Conservation (phyloP, 2,113 vertebrate species). For the Hydrolagus affinis region DNA sequence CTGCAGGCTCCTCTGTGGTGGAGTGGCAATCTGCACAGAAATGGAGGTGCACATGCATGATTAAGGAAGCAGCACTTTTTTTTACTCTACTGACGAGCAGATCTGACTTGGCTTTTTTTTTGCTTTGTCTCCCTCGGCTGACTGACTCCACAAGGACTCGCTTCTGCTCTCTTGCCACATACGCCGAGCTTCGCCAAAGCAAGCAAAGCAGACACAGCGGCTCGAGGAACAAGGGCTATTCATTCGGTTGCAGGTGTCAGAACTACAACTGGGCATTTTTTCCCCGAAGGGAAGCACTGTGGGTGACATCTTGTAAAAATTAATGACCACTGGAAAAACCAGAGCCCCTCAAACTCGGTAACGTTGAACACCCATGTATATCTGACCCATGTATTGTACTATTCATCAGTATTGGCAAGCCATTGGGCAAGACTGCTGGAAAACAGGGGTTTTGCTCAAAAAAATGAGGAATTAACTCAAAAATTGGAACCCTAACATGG, state of each 20-base stretch:
- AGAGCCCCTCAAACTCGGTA: background rate
- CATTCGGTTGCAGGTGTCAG: background rate
- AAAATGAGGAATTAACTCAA: no score
- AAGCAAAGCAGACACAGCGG: conserved; percentile 17
- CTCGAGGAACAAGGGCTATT: conserved; percentile 14
- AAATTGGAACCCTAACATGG: no score
- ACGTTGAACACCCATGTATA: background rate
- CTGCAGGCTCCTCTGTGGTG: conserved; percentile 71
- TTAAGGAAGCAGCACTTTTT: conserved; percentile 64
- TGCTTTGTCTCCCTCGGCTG: background rate
- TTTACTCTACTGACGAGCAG: conserved; percentile 23
- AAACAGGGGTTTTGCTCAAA: no score
- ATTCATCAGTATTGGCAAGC: background rate
- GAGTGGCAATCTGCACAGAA: conserved; percentile 88
- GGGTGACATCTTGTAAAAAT: background rate
- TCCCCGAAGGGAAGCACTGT: background rate
- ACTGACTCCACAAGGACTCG: background rate
- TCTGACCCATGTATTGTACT: background rate
- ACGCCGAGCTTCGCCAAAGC: conserved; percentile 19
- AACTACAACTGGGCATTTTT: conserved; percentile 26
- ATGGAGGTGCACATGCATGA: conserved; percentile 80
- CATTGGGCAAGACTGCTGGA: no score
- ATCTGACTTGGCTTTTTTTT: conserved; percentile 22
- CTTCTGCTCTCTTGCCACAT: no score
- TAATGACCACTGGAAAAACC: background rate